Conservation (phyloP, 2,113 vertebrate genomes). For the Aphelocoma coerulescens region DNA sequence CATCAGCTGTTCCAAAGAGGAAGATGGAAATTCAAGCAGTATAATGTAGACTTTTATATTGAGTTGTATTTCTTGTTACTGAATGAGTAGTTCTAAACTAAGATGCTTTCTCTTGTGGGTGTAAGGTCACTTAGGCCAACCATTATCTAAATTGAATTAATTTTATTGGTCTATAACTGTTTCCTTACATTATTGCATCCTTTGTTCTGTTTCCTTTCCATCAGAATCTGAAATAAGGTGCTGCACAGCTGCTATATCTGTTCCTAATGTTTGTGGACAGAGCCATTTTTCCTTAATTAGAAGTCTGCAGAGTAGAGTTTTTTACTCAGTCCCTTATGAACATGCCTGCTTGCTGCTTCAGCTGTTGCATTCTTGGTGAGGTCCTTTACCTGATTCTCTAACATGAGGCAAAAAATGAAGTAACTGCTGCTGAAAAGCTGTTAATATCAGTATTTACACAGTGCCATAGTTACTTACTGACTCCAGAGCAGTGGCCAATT, state of each 20-base stretch:
- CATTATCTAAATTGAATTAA: background rate
- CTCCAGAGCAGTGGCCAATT: background rate
- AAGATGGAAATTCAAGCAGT: background rate
- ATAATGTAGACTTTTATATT: background rate
- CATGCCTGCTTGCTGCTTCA: background rate
- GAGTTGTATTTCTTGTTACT: background rate
- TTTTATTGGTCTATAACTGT: background rate
- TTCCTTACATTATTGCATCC: background rate
- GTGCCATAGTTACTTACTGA: background rate
- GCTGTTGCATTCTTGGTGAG: background rate
- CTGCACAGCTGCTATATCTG: background rate
- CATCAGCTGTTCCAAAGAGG: background rate
- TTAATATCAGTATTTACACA: background rate
- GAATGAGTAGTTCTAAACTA: background rate
- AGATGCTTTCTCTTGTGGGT: background rate
- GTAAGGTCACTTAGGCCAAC: background rate
- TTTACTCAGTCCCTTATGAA: background rate
- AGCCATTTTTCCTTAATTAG: background rate
- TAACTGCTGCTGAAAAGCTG: background rate
- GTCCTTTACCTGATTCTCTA: background rate
- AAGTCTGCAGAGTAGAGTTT: background rate
- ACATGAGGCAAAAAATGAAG: background rate
- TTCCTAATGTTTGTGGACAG: background rate
- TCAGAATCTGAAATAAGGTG: background rate
- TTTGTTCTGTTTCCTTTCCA: background rate